Evolutionary conservation across 2,888 invertebrate genomes (phyloP).

Genomic region (Watsonalla cultraria): DNA sequence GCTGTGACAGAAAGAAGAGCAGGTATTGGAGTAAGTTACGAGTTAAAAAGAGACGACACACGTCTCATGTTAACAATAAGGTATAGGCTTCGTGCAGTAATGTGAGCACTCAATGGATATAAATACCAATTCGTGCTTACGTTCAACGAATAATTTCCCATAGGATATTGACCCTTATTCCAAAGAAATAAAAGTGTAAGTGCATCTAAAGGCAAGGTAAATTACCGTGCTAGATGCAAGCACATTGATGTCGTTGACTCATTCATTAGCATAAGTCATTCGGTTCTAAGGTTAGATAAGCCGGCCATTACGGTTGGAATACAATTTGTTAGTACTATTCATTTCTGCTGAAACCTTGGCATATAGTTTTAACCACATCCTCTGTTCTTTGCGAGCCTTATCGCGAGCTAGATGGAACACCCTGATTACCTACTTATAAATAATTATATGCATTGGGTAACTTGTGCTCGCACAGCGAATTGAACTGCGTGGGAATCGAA

Average conservation of each 20-base stretch:
- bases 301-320: slow-evolving; percentile 24
- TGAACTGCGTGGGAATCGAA: too few species aligned
- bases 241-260: slow-evolving; percentile 56
- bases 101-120: slow-evolving; percentile 60
- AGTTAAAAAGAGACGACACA: slow-evolving; percentile 24
- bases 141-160: slow-evolving; percentile 9
- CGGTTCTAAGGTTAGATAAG: slow-evolving; percentile 31
- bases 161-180: slow-evolving; percentile 19
- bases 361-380: neutral
- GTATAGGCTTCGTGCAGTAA: slow-evolving; percentile 58
- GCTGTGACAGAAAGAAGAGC: slow-evolving; percentile 21
- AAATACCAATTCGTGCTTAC: slow-evolving; percentile 32
- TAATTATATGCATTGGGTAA: too few species aligned
- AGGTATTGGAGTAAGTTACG: slow-evolving; percentile 5
- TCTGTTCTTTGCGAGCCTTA: neutral
- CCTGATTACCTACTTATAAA: too few species aligned
- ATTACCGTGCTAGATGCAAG: slow-evolving; percentile 15
- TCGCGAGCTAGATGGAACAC: too few species aligned
- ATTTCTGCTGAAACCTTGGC: neutral
- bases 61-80: slow-evolving; percentile 60
- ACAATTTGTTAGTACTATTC: slow-evolving; percentile 20
- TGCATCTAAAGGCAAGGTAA: slow-evolving; percentile 1
- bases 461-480: too few species aligned
- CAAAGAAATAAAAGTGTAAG: slow-evolving; percentile 11
- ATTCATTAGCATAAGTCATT: slow-evolving; percentile 51